phyloP scores from a whole-genome alignment of 1,140 invertebrate genomes.

The Habropoda laboriosa region DNA sequence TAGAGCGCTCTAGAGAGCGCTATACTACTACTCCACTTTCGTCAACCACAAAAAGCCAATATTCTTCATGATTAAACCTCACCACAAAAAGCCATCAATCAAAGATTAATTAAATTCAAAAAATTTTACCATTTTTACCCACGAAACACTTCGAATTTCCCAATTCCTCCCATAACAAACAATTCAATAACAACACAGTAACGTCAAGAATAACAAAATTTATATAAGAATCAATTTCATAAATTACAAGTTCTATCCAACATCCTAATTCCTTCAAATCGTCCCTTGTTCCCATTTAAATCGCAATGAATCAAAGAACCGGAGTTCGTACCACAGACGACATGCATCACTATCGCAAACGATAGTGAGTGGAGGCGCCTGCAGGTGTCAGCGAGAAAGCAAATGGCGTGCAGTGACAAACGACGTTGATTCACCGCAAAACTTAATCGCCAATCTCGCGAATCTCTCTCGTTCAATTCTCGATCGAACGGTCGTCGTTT shows the following conservation, averaged over 20 bases:
- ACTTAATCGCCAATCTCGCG: background rate
- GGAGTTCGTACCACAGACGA: background rate
- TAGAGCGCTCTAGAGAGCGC: background rate
- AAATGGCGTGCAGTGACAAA: background rate
- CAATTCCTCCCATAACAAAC: too few relatives aligned
- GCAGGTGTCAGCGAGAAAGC: slow-evolving; percentile 20
- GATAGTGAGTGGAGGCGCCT: background rate
- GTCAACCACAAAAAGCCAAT: too few relatives aligned
- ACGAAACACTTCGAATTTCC: background rate
- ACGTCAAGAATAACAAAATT: background rate
- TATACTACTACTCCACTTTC: background rate
- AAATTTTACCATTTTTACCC: background rate
- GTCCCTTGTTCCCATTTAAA: background rate
- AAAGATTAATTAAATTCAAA: background rate
- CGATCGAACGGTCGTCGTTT: background rate
- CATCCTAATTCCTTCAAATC: too few relatives aligned
- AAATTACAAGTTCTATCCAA: too few relatives aligned
- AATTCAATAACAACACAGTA: too few relatives aligned
- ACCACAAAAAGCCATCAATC: background rate
- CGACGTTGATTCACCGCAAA: background rate
- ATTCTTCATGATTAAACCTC: background rate
- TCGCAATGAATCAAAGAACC: background rate
- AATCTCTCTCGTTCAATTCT: too few relatives aligned
- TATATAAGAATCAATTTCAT: background rate
- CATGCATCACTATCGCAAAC: background rate